phyloP scores from a whole-genome alignment of 2,888 invertebrate genomes.

The Athrips mouffetella region DNA sequence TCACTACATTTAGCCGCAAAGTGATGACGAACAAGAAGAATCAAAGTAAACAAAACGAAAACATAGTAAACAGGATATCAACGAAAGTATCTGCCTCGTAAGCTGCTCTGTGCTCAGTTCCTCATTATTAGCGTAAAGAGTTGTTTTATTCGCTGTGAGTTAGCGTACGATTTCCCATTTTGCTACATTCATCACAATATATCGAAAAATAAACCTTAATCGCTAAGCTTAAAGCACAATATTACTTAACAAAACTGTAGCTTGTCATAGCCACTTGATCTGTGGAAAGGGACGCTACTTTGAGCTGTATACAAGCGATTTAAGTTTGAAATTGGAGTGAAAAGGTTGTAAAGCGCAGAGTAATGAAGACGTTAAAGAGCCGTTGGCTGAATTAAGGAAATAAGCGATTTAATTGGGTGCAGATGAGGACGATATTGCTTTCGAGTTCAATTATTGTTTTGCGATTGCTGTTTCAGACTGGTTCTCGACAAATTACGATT shows the following conservation, averaged over 20 bases:
- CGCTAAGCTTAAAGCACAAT: slow-evolving; percentile 28
- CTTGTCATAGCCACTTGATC: slow-evolving; percentile 34
- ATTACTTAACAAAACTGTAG: slow-evolving; percentile 25
- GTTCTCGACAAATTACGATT: background rate
- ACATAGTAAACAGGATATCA: too few relatives aligned
- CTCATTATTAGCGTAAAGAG: slow-evolving; percentile 76
- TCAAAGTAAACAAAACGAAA: too few relatives aligned
- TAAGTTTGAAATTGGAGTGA: background rate
- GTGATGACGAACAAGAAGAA: too few relatives aligned
- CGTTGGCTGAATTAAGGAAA: slow-evolving; percentile 73
- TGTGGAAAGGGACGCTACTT: slow-evolving; percentile 1
- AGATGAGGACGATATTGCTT: slow-evolving; percentile 52
- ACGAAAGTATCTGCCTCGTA: background rate
- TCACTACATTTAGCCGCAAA: too few relatives aligned
- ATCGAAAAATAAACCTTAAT: slow-evolving; percentile 36
- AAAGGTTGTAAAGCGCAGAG: slow-evolving; percentile 8
- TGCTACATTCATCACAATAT: slow-evolving; percentile 50
- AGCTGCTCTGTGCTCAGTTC: slow-evolving; percentile 48
- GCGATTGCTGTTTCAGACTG: slow-evolving; percentile 26
- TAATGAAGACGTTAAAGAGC: slow-evolving; percentile 50
- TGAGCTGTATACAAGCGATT: background rate
- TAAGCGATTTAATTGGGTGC: slow-evolving; percentile 71
- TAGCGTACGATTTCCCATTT: slow-evolving; percentile 74
- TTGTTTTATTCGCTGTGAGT: slow-evolving; percentile 74
- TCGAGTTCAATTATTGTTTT: slow-evolving; percentile 27